These are phyloP conservation scores for Chelmon rostratus DNA, from an alignment of 2,797 vertebrate genomes.

Conservation along the genomic window DNA sequence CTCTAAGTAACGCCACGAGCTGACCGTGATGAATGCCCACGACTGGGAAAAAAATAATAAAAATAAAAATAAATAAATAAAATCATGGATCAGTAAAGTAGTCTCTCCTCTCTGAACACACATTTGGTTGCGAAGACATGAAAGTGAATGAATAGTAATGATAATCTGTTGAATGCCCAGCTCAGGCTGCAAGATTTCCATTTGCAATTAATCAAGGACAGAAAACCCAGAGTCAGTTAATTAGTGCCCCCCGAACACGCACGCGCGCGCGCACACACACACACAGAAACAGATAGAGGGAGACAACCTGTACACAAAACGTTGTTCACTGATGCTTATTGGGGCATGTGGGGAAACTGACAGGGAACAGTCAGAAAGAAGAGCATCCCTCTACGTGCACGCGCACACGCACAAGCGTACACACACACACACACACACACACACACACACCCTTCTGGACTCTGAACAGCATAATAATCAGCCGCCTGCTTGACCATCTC, in stretches of 20 bases:
- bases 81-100: constrained; percentile 1
- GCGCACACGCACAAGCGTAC: not conserved
- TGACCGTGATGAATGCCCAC: constrained; percentile 6
- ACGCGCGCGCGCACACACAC: constrained; percentile 1
- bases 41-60: too few species aligned
- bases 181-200: constrained; percentile 46
- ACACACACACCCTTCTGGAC: constrained; percentile 17
- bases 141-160: constrained; percentile 53
- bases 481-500: constrained; percentile 50
- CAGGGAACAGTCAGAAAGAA: constrained; percentile 3
- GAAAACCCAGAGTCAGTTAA: constrained; percentile 64
- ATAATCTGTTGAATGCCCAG: constrained; percentile 73
- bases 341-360: constrained; percentile 23
- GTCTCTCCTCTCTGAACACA: constrained; percentile 18
- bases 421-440: constrained; percentile 15
- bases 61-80: not conserved
- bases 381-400: not conserved
- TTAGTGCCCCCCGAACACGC: constrained; percentile 30
- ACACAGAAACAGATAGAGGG: not conserved
- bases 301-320: not conserved
- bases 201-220: constrained; percentile 67
- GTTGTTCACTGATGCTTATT: not conserved
- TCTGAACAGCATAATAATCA: constrained; percentile 57
- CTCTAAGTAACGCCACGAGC: constrained; percentile 35
- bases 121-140: constrained; percentile 17